phyloP scores from a whole-genome alignment of 2,888 invertebrate genomes.

The Linnaemya tessellans region DNA sequence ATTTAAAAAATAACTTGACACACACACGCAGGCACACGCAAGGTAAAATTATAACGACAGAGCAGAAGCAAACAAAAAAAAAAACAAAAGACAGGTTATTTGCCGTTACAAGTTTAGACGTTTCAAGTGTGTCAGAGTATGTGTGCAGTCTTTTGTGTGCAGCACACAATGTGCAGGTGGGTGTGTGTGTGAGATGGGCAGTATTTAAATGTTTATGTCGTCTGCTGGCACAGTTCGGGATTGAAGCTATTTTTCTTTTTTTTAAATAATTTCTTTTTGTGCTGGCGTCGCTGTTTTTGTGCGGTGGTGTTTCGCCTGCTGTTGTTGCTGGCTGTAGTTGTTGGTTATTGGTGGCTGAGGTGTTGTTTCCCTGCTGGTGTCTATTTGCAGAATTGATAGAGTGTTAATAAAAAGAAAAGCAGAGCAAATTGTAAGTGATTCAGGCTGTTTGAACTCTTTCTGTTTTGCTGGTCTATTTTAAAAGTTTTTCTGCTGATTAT shows the following conservation, averaged over 20 bases:
- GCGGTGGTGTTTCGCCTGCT: not conserved
- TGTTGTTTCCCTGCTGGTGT: conserved; percentile 20
- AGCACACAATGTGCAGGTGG: conserved; percentile 22
- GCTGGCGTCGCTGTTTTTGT: conserved; percentile 1
- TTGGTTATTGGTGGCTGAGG: conserved; percentile 41
- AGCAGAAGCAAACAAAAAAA: no score
- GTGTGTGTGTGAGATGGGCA: not conserved
- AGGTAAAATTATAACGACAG: not conserved
- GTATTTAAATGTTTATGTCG: conserved; percentile 44
- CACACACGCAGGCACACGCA: not conserved
- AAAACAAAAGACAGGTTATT: conserved; percentile 23
- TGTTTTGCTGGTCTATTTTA: not conserved
- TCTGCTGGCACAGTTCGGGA: conserved; percentile 30
- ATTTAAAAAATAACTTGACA: conserved; percentile 29
- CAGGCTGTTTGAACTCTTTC: conserved; percentile 6
- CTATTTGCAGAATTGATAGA: conserved; percentile 45
- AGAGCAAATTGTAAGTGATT: not conserved
- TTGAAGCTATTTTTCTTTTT: not conserved
- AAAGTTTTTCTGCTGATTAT: not conserved
- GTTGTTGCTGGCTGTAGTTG: not conserved
- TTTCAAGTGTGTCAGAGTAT: not conserved
- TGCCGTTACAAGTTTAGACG: conserved; percentile 23
- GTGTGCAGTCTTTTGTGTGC: not conserved
- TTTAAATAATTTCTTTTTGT: not conserved
- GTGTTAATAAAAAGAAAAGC: conserved; percentile 45